A percentile compares a stretch with the other conserved stretches of the same genome.
Evolutionary conservation across 2,888 invertebrate species (phyloP).

Genomic region (Bhutanitis thaidina): DNA sequence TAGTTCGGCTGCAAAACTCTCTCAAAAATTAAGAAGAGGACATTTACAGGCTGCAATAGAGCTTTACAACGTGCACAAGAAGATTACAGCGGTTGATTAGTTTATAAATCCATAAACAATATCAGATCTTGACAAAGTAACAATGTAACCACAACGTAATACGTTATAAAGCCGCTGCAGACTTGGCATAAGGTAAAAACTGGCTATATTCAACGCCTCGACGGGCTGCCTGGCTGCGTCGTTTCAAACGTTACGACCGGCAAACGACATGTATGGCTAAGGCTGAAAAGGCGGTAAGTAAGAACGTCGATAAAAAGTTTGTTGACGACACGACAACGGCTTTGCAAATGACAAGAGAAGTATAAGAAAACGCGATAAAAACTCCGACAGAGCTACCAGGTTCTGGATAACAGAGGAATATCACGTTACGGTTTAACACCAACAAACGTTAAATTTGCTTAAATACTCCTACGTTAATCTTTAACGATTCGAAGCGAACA

Average conservation of each 20-base stretch:
- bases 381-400: conserved; percentile 48
- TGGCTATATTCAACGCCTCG: conserved; percentile 45
- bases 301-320: conserved; percentile 58
- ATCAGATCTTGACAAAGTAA: neutral
- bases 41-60: too few species aligned
- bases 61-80: neutral
- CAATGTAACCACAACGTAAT: conserved; percentile 12
- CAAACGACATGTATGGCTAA: conserved; percentile 60
- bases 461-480: too few species aligned
- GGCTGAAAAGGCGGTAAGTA: conserved; percentile 51
- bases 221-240: conserved; percentile 19
- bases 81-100: too few species aligned
- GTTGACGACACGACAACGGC: conserved; percentile 63
- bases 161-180: conserved; percentile 10
- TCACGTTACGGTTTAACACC: conserved; percentile 42
- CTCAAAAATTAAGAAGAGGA: too few species aligned
- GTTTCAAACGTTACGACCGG: conserved; percentile 55
- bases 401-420: conserved; percentile 39
- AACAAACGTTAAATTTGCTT: conserved; percentile 60
- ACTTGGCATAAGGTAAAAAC: conserved; percentile 40
- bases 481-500: too few species aligned
- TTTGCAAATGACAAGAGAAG: conserved; percentile 62
- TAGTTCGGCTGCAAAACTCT: too few species aligned
- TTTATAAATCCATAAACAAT: neutral
- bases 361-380: conserved; percentile 62